Evolutionary conservation across 2,888 invertebrate species (phyloP), one percentile per base, ranked within the genome.

Genomic region (Pecten maximus): DNA sequence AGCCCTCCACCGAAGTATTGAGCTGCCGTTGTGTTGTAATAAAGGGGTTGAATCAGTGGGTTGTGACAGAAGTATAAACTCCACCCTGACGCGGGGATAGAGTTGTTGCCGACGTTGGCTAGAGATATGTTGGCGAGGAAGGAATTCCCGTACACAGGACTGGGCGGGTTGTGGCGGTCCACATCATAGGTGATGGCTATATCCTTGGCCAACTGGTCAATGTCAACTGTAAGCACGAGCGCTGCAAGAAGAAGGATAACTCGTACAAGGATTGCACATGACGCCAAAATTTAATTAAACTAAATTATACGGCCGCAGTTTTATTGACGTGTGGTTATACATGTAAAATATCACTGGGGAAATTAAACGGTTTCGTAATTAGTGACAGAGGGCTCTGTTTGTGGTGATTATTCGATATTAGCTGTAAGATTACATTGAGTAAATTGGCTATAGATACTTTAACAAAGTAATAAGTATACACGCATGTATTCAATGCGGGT

Each of bases 21-120:
- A 12, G 90, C 91, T 23, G 74, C 87, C 28, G 91, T 40, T 2
- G 89, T 88, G 74, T 91, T 92, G 40, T 90, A 92, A 74, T 90
- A 90, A 8, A 92, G 89, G 12, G 91, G 91, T 50, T 92, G 90
- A 15, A 92, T 92, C 2, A 92, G 89, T n/a, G 91, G 89, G 40
- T 92, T 89, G n/a, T 92, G 91, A n/a, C 91, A 92, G 50, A 92
- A 92, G 40, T 87, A 92, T 35, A 92, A 39, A 48, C 90, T 87
- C 91, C 91, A 92, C 0, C 91, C 91, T 16, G 50, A 50, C 4
- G 89, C 54, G n/a, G 91, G 91, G 50, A 92, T 89, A 6, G 88
- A 16, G 40, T n/a, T n/a, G n/a, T 40, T 89, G 3, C 91, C 91
- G 35, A 48, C 40, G 40, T 92, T 92, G 28, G 88, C 90, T 48